These are phyloP conservation scores for Trachelus stipa DNA, from an alignment of 2,888 invertebrate species.

Conservation along the genomic window DNA sequence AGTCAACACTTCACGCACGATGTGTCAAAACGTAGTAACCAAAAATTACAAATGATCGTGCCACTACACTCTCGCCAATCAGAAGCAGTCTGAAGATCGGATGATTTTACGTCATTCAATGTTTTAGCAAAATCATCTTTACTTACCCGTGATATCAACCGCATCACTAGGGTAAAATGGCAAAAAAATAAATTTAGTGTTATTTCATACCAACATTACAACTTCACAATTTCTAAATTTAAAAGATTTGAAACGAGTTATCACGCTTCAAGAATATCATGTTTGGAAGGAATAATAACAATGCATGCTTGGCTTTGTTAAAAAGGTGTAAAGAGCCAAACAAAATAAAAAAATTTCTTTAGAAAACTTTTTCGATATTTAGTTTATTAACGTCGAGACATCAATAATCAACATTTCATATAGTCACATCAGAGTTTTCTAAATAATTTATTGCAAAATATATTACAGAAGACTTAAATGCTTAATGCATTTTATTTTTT, in stretches of 20 bases:
- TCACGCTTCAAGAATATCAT: too few relatives aligned
- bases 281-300: too few relatives aligned
- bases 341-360: background rate
- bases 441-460: background rate
- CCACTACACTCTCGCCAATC: conserved; percentile 69
- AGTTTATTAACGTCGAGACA: background rate
- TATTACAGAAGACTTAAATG: background rate
- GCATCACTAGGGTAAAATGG: background rate
- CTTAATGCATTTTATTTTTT: conserved; percentile 71
- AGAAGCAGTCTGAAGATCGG: conserved; percentile 68
- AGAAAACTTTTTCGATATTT: background rate
- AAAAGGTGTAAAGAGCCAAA: background rate
- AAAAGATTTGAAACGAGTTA: too few relatives aligned
- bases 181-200: background rate
- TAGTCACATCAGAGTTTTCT: background rate
- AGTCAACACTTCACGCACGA: conserved; percentile 47
- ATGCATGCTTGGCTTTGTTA: too few relatives aligned
- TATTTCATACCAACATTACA: background rate
- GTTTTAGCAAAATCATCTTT: conserved; percentile 1
- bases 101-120: conserved; percentile 72
- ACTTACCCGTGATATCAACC: background rate
- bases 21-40: conserved; percentile 30
- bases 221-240: background rate
- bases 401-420: background rate
- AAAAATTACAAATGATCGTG: conserved; percentile 56